Evolutionary conservation across 2,888 invertebrate genomes (phyloP), one percentile per base, ranked within the genome.

Genomic region (Nymphalis urticae): DNA sequence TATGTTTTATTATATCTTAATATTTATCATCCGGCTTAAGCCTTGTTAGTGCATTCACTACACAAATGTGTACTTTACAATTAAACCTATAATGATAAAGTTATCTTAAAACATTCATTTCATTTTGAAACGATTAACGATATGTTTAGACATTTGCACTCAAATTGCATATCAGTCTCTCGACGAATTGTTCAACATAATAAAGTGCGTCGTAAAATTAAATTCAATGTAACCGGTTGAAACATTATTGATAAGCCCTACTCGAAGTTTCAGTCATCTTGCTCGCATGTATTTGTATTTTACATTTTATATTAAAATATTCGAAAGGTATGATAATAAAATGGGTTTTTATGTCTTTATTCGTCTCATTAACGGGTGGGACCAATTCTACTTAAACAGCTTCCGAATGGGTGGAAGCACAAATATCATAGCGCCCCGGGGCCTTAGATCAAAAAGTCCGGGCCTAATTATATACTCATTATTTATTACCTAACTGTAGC

Each of bases 121-220:
- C 42, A 17, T 47, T 54, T 19, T 54, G 24, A 27, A 50, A 36
- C 53, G 1, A 5, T 16, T 53, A 27, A 47, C 63, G 54, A 50
- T 64, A 48, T 66, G 64, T 66, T 64, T 65, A 47, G 58, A 68
- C 68, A 66, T 74, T 71, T 77, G 75, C 79, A 75, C 77, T 76
- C 77, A 82, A 82, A 82, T 78, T 74, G 66, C 68, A 48, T 64
- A 62, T 53, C 64, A 69, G 54, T 54, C 48, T 79, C 79, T 80
- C 75, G 72, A 77, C 79, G 85, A 83, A 86, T 86, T 84, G 82
- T 83, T 83, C 83, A 79, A 79, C 82, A 74, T 79, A 78, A 81
- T 85, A 85, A 87, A 85, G 75, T 75, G 72, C 75, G 80, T 75
- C 77, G 81, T 86, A 84, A 86, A 86, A 80, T 77, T 76, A 76